phyloP scores from a whole-genome alignment of 2,797 vertebrate genomes.

The Pristis pectinata region DNA sequence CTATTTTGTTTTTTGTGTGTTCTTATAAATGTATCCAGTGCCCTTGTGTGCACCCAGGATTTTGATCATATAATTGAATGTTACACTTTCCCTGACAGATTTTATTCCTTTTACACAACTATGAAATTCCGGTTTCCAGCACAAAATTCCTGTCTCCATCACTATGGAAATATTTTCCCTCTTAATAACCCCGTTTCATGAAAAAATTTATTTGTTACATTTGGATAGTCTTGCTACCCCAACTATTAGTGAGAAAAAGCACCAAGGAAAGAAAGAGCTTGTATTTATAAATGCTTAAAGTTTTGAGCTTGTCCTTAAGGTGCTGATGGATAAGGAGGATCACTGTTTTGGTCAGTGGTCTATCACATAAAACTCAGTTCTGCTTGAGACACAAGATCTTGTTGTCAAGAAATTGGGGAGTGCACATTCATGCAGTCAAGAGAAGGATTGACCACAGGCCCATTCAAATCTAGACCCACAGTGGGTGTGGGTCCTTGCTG shows the following conservation, averaged over 20 bases:
- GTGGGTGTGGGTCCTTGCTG: no score
- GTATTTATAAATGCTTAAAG: no score
- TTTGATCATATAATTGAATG: slow-evolving; percentile 29
- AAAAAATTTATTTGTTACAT: no score
- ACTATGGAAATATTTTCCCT: neutral
- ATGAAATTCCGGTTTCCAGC: neutral
- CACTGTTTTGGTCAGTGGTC: no score
- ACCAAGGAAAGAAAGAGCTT: neutral
- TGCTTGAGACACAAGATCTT: no score
- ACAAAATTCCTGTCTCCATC: neutral
- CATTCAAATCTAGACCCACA: no score
- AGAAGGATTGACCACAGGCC: no score
- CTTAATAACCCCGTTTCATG: neutral
- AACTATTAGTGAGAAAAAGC: neutral
- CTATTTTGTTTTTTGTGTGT: neutral
- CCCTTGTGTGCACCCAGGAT: neutral
- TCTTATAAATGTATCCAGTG: neutral
- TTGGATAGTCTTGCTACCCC: neutral
- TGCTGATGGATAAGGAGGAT: no score
- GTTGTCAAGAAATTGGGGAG: no score
- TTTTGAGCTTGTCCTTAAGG: no score
- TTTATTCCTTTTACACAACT: slow-evolving; percentile 30
- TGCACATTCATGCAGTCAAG: no score
- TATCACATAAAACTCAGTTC: no score
- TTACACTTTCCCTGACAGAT: neutral